phyloP scores from a whole-genome alignment of 2,888 invertebrate species.

The Lasioglossum pauxillum region DNA sequence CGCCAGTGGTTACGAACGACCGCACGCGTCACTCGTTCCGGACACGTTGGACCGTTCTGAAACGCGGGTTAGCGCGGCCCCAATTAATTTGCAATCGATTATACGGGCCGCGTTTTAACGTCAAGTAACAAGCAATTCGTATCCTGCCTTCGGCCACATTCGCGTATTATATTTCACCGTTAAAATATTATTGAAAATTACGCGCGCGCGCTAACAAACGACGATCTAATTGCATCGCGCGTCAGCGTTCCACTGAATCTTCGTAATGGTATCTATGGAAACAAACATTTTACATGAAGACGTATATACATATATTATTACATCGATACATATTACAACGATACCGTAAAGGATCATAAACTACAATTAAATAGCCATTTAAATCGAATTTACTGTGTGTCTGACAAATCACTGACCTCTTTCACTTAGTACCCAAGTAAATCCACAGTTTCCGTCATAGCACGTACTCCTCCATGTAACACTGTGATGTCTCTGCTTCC shows the following conservation, averaged over 20 bases:
- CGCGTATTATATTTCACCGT: conserved; percentile 50
- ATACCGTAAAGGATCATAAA: too few relatives aligned
- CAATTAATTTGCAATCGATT: conserved; percentile 76
- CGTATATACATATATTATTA: too few relatives aligned
- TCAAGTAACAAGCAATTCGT: conserved; percentile 59
- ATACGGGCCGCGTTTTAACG: conserved; percentile 66
- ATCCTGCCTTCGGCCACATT: conserved; percentile 37
- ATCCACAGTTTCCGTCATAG: background rate
- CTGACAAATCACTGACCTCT: background rate
- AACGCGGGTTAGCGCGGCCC: conserved; percentile 55
- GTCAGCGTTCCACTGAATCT: background rate
- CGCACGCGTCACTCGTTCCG: conserved; percentile 69
- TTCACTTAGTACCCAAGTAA: background rate
- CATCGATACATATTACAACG: too few relatives aligned
- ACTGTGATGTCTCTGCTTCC: conserved; percentile 71
- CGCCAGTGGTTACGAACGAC: conserved; percentile 63
- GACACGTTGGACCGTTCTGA: conserved; percentile 56
- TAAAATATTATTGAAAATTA: conserved; percentile 27
- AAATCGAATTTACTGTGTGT: background rate
- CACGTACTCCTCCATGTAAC: background rate
- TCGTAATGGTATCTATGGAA: background rate
- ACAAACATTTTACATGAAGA: background rate
- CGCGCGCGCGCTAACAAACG: background rate
- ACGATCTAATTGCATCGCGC: background rate
- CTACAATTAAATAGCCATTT: background rate